phyloP scores from a whole-genome alignment of 35 echinoderm and acorn worm genomes.

The Apostichopus californicus region DNA sequence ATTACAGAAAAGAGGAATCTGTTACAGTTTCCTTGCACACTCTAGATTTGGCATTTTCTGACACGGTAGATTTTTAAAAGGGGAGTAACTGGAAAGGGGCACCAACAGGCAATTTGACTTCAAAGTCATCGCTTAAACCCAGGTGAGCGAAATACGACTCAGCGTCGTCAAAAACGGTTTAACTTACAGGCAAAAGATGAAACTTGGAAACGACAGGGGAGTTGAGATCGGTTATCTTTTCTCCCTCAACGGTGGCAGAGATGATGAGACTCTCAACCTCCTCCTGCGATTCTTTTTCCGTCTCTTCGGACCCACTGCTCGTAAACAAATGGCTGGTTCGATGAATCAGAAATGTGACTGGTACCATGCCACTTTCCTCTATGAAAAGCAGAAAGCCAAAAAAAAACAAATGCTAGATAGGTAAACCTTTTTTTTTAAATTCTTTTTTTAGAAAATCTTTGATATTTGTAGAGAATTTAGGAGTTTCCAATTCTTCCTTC shows the following conservation, averaged over 20 bases:
- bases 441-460: too few species aligned
- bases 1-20: neutral
- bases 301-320: neutral
- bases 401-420: neutral
- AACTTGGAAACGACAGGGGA: conserved; percentile 7
- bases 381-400: neutral
- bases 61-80: neutral
- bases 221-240: neutral
- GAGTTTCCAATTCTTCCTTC: too few species aligned
- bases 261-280: conserved; percentile 33
- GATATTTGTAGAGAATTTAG: too few species aligned
- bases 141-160: too few species aligned
- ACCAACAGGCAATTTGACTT: too few species aligned
- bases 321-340: conserved; percentile 7
- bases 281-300: neutral
- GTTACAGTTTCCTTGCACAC: neutral
- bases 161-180: too few species aligned
- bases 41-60: neutral
- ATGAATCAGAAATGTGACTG: conserved; percentile 15
- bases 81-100: too few species aligned
- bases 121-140: too few species aligned
- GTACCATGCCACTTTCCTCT: neutral
- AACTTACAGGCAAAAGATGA: conserved; percentile 4
- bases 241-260: conserved; percentile 24
- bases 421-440: too few species aligned